phyloP scores from a whole-genome alignment of 2,113 vertebrate genomes.

The Notechis scutatus region DNA sequence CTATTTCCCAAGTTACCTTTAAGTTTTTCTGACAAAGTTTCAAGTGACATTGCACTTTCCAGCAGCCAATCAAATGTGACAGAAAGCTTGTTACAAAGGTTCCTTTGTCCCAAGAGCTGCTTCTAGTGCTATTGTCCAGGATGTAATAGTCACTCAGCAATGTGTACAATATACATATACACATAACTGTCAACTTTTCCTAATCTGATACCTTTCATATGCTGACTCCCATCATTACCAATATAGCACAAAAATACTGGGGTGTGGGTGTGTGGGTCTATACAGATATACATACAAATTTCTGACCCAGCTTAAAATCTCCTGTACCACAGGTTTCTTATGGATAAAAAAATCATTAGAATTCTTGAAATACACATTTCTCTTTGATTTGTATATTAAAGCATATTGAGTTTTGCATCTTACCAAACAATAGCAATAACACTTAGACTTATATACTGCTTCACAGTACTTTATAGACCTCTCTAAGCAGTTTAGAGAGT shows the following conservation, averaged over 20 bases:
- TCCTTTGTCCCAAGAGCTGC: background rate
- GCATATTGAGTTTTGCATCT: background rate
- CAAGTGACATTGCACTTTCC: background rate
- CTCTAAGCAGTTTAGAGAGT: no score
- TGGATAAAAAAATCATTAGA: background rate
- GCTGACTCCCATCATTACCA: background rate
- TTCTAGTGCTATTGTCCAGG: background rate
- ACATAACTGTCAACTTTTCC: background rate
- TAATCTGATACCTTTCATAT: background rate
- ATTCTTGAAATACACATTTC: background rate
- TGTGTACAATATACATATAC: background rate
- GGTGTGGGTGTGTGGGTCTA: no score
- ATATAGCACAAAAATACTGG: background rate
- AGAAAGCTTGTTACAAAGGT: background rate
- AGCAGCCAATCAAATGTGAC: conserved; percentile 5
- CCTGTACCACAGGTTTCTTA: background rate
- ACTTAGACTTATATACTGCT: no score
- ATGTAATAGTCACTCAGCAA: background rate
- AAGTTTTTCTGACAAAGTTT: conserved; percentile 1
- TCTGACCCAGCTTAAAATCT: background rate
- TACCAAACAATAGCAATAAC: no score
- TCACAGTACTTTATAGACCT: no score
- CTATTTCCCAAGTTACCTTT: background rate
- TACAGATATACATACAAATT: background rate
- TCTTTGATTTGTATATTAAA: background rate